phyloP scores from a whole-genome alignment of 2,113 vertebrate genomes.

The Thalassoma bifasciatum region DNA sequence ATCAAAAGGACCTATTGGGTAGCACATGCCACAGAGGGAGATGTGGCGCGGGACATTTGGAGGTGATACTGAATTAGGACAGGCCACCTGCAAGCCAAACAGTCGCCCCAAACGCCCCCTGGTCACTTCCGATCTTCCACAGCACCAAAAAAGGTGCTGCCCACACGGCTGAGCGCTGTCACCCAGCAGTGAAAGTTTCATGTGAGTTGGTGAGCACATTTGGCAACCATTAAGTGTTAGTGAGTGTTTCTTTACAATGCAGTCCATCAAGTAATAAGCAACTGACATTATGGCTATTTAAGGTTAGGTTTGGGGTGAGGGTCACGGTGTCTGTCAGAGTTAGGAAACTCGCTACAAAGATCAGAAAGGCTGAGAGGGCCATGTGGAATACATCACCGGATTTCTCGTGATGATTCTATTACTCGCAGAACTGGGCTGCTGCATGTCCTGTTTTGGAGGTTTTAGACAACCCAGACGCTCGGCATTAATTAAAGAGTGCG shows the following conservation, averaged over 20 bases:
- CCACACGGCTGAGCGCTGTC: constrained; percentile 35
- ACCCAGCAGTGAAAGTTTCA: constrained; percentile 56
- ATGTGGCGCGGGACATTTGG: constrained; percentile 50
- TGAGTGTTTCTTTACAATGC: constrained; percentile 68
- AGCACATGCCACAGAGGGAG: constrained; percentile 67
- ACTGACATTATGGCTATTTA: constrained; percentile 80
- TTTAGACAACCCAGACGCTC: constrained; percentile 13
- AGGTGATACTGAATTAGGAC: constrained; percentile 76
- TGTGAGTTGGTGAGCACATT: constrained; percentile 73
- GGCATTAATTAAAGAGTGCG: constrained; percentile 27
- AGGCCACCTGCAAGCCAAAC: constrained; percentile 72
- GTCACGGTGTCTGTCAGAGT: constrained; percentile 77
- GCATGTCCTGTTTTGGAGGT: constrained; percentile 28
- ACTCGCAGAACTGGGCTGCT: constrained; percentile 41
- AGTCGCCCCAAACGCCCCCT: constrained; percentile 45
- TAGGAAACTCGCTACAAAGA: constrained; percentile 78
- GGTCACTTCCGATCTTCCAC: constrained; percentile 69
- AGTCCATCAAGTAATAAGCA: constrained; percentile 79
- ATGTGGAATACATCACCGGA: constrained; percentile 82
- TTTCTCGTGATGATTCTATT: constrained; percentile 65
- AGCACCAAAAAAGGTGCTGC: constrained; percentile 54
- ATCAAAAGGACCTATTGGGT: constrained; percentile 76
- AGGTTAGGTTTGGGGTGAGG: constrained; percentile 74
- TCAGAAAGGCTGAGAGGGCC: constrained; percentile 72
- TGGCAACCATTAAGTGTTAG: constrained; percentile 82